Percentiles rank a stretch among this genome's conserved stretches.
phyloP scores from a whole-genome alignment of 2,888 invertebrate genomes.

The Odontocolon sp. region DNA sequence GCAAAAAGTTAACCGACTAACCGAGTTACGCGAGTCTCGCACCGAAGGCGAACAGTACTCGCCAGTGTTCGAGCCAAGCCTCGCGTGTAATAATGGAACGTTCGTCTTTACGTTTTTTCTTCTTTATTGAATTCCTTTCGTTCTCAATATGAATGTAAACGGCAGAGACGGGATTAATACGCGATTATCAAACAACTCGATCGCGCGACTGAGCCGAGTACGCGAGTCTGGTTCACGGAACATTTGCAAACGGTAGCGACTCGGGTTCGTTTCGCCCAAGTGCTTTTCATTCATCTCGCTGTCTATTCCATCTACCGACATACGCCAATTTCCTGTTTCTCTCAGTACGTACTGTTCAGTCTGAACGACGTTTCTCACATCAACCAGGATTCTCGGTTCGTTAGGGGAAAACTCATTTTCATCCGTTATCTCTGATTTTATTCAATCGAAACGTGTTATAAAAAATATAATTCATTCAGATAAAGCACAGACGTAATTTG shows the following conservation, averaged over 20 bases:
- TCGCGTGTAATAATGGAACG: constrained; percentile 63
- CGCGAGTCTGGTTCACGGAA: constrained; percentile 50
- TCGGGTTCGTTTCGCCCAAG: constrained; percentile 36
- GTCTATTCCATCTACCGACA: not conserved
- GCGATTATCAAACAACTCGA: constrained; percentile 67
- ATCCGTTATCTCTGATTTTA: not conserved
- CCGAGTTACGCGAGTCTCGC: constrained; percentile 67
- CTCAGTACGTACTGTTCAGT: not conserved
- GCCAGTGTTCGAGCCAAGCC: constrained; percentile 66
- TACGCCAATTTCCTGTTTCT: constrained; percentile 41
- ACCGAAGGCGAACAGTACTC: constrained; percentile 32
- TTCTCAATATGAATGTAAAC: not conserved
- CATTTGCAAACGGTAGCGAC: constrained; percentile 60
- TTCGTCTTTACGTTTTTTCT: constrained; percentile 35
- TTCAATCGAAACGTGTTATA: not conserved
- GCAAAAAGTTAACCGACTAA: constrained; percentile 66
- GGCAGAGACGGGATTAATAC: constrained; percentile 17
- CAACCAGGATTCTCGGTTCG: too few relatives aligned
- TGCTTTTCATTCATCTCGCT: constrained; percentile 52
- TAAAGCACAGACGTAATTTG: constrained; percentile 21
- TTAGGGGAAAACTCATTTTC: not conserved
- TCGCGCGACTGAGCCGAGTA: constrained; percentile 56
- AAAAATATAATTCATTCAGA: not conserved
- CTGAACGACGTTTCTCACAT: too few relatives aligned
- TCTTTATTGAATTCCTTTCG: constrained; percentile 5